Conservation (phyloP, 2,113 vertebrate genomes). For the Syngnathus typhle region DNA sequence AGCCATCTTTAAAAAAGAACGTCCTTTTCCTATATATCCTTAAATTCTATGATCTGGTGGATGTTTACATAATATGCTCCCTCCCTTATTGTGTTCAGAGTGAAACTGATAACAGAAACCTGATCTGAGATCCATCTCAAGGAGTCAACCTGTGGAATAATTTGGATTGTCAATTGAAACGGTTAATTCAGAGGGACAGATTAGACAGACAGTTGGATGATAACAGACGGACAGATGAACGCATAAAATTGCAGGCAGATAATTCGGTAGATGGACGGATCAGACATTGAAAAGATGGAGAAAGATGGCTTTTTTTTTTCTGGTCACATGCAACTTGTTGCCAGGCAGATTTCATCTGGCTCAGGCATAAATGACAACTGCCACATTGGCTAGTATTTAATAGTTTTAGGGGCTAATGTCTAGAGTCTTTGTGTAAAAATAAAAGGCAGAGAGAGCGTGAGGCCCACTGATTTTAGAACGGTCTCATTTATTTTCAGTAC, state of each 20-base stretch:
- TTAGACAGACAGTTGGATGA: too few relatives aligned
- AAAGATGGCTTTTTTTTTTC: not conserved
- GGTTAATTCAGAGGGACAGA: not conserved
- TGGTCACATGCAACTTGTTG: not conserved
- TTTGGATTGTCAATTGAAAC: too few relatives aligned
- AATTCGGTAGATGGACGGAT: not conserved
- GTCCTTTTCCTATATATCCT: too few relatives aligned
- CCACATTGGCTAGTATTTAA: not conserved
- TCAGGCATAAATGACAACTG: not conserved
- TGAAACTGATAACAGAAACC: too few relatives aligned
- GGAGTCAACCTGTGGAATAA: too few relatives aligned
- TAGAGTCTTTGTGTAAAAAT: not conserved
- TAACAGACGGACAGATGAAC: too few relatives aligned
- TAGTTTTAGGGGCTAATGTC: not conserved
- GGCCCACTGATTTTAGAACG: conserved; percentile 79
- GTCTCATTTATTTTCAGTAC: conserved; percentile 96
- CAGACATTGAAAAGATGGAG: not conserved
- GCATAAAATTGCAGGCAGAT: not conserved
- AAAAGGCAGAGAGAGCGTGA: not conserved
- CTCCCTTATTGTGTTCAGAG: too few relatives aligned
- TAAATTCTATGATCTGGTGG: too few relatives aligned
- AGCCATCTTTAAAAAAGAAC: too few relatives aligned
- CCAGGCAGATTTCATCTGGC: not conserved
- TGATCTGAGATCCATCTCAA: too few relatives aligned
- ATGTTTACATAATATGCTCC: too few relatives aligned